These are phyloP conservation scores for Lycocorax pyrrhopterus DNA, from an alignment of 2,113 vertebrate species.

Conservation along the genomic window DNA sequence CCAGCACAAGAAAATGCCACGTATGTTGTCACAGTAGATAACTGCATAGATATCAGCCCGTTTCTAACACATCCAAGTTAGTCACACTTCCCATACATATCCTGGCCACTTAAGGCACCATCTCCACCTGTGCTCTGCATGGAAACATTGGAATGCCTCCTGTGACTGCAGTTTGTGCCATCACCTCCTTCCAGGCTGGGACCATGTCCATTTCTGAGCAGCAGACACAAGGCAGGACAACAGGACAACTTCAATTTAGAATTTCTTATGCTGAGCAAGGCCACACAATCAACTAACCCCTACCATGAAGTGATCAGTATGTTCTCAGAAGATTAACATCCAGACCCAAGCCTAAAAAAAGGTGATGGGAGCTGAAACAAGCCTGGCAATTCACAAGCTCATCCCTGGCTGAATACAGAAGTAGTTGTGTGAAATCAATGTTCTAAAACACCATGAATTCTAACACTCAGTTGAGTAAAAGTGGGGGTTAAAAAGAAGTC, in stretches of 20 bases:
- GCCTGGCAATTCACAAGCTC: neutral
- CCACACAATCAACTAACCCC: rapidly evolving
- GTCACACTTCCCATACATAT: rapidly evolving
- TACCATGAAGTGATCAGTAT: neutral
- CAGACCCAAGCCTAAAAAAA: neutral
- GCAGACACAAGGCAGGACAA: neutral
- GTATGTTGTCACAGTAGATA: neutral
- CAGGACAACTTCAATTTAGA: neutral
- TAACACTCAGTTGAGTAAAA: neutral
- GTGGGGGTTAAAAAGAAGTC: neutral
- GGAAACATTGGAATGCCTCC: neutral
- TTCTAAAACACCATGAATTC: neutral
- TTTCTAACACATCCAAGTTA: neutral
- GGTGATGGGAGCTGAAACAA: neutral
- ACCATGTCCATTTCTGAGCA: neutral
- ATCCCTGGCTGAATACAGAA: neutral
- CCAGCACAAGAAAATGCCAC: neutral
- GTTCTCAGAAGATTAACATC: neutral
- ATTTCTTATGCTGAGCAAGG: neutral
- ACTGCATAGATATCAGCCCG: rapidly evolving
- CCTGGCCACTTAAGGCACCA: neutral
- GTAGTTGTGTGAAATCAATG: neutral
- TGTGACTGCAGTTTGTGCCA: neutral
- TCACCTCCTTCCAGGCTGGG: neutral
- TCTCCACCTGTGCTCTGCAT: neutral